Evolutionary conservation across 2,888 invertebrate genomes (phyloP), one percentile per base, ranked within the genome.

Genomic region (Sialis lutaria): DNA sequence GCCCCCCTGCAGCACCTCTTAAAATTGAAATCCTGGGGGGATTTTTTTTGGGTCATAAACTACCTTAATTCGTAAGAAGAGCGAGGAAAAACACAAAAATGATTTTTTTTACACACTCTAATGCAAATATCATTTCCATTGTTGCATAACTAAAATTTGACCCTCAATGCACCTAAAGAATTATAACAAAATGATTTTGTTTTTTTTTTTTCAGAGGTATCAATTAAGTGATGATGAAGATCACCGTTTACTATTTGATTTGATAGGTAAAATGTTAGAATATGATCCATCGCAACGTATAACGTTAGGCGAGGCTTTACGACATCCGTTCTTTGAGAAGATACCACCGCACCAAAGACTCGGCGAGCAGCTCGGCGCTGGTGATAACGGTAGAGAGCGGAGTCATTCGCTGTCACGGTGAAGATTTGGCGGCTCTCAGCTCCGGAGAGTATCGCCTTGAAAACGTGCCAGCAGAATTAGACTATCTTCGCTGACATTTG

Each of bases 251-350:
- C 72, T 99, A 59, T 97, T 99, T 67, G 92, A 96, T 64, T 73
- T 99, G 61, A 82, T 98, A 56, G 79, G 84, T 58, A 80, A 83
- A 65, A 97, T 98, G 97, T 72, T 98, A 63, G 95, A 93, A 58
- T 98, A 96, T 68, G 95, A 97, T 64, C 97, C 97, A 32, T 73
- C 81, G 51, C 84, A 88, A 60, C 76, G 98, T 52, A 81, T 97
- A 60, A 81, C 85, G 56, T 73, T 98, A 57, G 73, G 73, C 49
- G 92, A 96, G 57, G 90, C 95, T 10, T 69, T 98, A 57, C 69
- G 77, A 46, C 97, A 97, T 71, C 85, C 90, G 47, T 96, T 95
- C 73, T 97, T 97, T 70, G 80, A 79, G 59, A 82, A 84, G 61
- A 77, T 92, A 60, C 82, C 88, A 51, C 70, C 76, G 48, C 79